phyloP scores from a whole-genome alignment of 2,113 vertebrate species.

The Bambusicola thoracicus region DNA sequence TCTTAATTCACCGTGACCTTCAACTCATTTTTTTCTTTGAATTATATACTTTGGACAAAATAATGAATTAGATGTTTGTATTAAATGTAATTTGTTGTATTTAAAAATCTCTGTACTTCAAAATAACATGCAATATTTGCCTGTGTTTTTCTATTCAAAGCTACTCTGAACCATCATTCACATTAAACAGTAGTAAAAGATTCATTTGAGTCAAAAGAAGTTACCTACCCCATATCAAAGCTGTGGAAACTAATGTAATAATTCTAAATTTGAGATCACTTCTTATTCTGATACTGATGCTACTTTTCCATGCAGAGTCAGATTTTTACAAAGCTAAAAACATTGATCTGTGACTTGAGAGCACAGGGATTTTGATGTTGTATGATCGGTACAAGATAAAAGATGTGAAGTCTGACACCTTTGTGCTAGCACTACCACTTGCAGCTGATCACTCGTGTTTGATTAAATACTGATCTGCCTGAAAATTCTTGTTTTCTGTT shows the following conservation, averaged over 20 bases:
- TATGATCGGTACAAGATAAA: neutral
- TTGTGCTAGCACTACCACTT: neutral
- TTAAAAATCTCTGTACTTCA: neutral
- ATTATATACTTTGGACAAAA: neutral
- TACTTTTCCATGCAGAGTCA: neutral
- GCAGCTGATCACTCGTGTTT: neutral
- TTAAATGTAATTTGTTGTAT: neutral
- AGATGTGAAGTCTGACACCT: neutral
- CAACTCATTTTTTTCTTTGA: neutral
- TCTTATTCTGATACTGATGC: neutral
- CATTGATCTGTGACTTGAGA: neutral
- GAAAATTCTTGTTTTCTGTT: neutral
- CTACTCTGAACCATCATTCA: neutral
- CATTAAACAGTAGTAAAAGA: neutral
- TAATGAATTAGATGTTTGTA: neutral
- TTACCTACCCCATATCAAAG: neutral
- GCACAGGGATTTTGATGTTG: neutral
- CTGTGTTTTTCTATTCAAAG: neutral
- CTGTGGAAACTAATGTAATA: neutral
- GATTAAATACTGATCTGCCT: neutral
- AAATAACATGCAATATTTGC: neutral
- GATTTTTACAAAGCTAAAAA: neutral
- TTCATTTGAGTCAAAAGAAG: neutral
- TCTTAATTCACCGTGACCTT: neutral
- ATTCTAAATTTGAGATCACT: neutral